Conservation (phyloP, 2,113 vertebrate genomes). For the Alectura lathami region DNA sequence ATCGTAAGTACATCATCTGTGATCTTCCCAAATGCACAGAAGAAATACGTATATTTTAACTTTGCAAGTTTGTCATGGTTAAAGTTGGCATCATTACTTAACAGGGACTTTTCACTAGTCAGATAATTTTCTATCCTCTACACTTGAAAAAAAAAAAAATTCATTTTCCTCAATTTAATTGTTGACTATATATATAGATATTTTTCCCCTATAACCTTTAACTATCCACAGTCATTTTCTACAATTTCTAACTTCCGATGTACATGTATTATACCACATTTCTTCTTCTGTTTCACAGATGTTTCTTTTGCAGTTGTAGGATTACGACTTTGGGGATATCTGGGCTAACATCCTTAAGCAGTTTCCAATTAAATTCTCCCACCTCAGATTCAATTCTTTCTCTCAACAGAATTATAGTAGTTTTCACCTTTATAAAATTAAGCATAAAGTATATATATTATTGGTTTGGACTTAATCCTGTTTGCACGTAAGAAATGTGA, state of each 20-base stretch:
- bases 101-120: neutral
- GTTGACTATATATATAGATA: neutral
- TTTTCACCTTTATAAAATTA: conserved; percentile 13
- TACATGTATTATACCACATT: neutral
- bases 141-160: neutral
- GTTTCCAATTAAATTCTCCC: neutral
- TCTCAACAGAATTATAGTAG: neutral
- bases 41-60: neutral
- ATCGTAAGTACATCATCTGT: neutral
- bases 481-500: conserved; percentile 18
- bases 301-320: neutral
- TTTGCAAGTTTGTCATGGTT: neutral
- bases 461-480: conserved; percentile 26
- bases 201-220: neutral
- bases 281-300: neutral
- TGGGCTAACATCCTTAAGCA: neutral
- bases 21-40: neutral
- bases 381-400: neutral
- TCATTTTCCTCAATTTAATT: neutral
- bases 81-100: neutral
- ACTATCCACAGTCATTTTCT: neutral
- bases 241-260: neutral
- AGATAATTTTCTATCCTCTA: neutral
- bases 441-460: neutral
- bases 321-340: neutral